Percentiles rank a stretch among this genome's conserved stretches.
Conservation (phyloP, 2,113 vertebrate genomes). For the Gobius niger region DNA sequence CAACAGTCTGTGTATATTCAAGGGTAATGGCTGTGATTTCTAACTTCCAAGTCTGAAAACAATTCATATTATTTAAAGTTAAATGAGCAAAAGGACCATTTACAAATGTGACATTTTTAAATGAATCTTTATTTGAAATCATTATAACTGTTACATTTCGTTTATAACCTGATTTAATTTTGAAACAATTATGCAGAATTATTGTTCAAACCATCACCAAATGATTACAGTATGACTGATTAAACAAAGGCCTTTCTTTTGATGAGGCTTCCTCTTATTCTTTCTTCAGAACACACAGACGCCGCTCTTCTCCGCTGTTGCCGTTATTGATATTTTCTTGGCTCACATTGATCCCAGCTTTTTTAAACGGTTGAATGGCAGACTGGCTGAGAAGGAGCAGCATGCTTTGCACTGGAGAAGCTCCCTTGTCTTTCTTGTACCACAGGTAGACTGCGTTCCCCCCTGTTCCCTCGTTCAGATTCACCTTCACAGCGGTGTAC, state of each 20-base stretch:
- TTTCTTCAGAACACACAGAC: neutral
- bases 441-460: neutral
- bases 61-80: no score
- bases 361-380: neutral
- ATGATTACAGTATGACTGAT: neutral
- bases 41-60: no score
- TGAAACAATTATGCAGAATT: neutral
- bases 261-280: neutral
- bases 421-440: neutral
- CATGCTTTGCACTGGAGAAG: neutral
- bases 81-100: no score
- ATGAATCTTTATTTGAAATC: neutral
- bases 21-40: no score
- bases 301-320: neutral
- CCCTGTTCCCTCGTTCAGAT: neutral
- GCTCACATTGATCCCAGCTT: neutral
- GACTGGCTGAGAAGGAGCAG: neutral
- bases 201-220: neutral
- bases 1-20: no score
- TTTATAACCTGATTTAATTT: neutral
- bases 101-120: neutral
- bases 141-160: neutral
- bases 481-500: accelerated
- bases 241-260: neutral
- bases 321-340: neutral